Percentiles rank a stretch among this genome's conserved stretches.
Conservation (phyloP, 2,113 vertebrate genomes). For the Campylomormyrus tamandua region DNA sequence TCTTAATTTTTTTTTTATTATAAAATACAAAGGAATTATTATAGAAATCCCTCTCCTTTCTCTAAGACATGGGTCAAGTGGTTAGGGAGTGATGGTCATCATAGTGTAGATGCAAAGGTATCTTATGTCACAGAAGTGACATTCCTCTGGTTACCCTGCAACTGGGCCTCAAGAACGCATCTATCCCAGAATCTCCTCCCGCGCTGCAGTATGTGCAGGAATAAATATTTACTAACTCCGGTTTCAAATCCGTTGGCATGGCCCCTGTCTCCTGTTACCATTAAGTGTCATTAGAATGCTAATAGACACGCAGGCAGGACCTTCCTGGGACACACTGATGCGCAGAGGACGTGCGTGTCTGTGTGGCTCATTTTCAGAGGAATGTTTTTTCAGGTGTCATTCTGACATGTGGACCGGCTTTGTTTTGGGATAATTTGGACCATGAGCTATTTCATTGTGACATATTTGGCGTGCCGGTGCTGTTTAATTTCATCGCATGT, state of each 20-base stretch:
- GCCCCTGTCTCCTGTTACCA: conserved; percentile 45
- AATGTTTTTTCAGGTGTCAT: conserved; percentile 61
- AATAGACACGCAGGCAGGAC: conserved; percentile 45
- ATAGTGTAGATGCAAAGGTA: conserved; percentile 7
- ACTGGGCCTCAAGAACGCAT: conserved; percentile 23
- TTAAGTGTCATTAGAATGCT: conserved; percentile 58
- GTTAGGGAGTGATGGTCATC: not conserved
- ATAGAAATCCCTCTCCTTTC: not conserved
- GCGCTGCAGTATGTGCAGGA: conserved; percentile 38
- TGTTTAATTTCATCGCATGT: not conserved
- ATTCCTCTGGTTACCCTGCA: conserved; percentile 30
- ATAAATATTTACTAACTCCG: conserved; percentile 57
- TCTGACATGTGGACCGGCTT: conserved; percentile 51
- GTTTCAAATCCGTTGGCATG: conserved; percentile 47
- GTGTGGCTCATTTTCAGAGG: conserved; percentile 46
- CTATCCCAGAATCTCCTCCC: conserved; percentile 29
- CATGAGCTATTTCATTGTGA: not conserved
- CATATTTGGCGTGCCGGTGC: not conserved
- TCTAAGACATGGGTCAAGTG: not conserved
- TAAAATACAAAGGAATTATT: not conserved
- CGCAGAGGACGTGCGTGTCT: conserved; percentile 40
- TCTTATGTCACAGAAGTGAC: conserved; percentile 19
- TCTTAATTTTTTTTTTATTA: not conserved
- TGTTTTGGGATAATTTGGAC: conserved; percentile 29
- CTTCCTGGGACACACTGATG: conserved; percentile 45